phyloP scores from a whole-genome alignment of 2,797 vertebrate genomes.

The Okamejei kenojei region DNA sequence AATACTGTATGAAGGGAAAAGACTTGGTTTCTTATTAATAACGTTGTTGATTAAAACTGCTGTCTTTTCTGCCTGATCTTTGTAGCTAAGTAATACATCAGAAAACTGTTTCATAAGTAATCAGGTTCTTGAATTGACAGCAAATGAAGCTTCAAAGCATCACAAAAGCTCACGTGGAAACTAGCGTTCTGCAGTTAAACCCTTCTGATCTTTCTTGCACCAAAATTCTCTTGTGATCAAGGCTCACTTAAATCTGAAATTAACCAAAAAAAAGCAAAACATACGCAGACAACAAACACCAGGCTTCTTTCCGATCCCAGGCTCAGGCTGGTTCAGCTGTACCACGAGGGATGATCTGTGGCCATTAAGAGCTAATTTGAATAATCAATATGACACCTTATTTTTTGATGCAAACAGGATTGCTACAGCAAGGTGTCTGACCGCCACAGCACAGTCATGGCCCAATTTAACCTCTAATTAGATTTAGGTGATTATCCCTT shows the following conservation, averaged over 20 bases:
- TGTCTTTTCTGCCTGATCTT: neutral
- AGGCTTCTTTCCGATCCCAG: conserved; percentile 57
- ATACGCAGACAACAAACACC: conserved; percentile 51
- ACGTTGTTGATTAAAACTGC: neutral
- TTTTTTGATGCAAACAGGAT: conserved; percentile 96
- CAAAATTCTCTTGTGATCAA: conserved; percentile 38
- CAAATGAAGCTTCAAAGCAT: conserved; percentile 40
- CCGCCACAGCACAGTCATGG: conserved; percentile 95
- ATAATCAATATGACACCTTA: conserved; percentile 99
- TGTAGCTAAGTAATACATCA: conserved; percentile 34
- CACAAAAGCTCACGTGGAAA: conserved; percentile 44
- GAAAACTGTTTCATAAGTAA: conserved; percentile 27
- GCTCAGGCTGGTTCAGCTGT: conserved; percentile 75
- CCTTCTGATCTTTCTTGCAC: conserved; percentile 48
- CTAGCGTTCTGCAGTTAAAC: conserved; percentile 51
- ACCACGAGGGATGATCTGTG: conserved; percentile 60
- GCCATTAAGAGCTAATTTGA: conserved; percentile 77
- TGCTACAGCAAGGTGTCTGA: conserved; percentile 81
- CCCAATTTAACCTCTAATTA: conserved; percentile 98
- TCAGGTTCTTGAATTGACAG: conserved; percentile 29
- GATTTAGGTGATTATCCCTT: conserved; percentile 98
- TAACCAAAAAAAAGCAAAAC: conserved; percentile 54
- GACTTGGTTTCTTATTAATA: neutral
- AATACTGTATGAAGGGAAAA: neutral
- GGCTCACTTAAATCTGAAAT: conserved; percentile 45